These are phyloP conservation scores for Pogonomyrmex californicus DNA, from an alignment of 1,140 invertebrate genomes.

Conservation along the genomic window DNA sequence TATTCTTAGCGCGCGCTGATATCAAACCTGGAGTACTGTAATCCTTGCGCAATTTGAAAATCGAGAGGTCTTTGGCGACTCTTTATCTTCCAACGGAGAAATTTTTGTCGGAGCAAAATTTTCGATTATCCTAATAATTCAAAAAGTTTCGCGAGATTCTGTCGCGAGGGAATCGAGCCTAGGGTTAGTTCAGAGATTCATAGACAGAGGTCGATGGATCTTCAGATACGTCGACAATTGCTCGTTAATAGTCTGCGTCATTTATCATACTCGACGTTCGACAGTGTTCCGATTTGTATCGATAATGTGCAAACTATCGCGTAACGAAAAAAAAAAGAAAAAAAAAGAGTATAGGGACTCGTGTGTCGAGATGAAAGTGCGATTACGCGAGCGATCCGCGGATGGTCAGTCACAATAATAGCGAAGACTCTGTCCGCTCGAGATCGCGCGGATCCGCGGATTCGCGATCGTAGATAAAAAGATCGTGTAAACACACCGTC, in stretches of 20 bases:
- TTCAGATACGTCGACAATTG: constrained; percentile 10
- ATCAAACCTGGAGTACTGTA: constrained; percentile 15
- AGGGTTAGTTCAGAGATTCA: neutral
- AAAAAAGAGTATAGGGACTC: neutral
- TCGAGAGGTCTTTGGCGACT: neutral
- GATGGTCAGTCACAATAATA: neutral
- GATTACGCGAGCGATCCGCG: constrained; percentile 2
- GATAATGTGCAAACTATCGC: neutral
- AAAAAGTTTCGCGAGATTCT: neutral
- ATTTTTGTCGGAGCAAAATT: neutral
- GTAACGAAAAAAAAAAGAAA: neutral
- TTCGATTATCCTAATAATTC: neutral
- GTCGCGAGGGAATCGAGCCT: neutral
- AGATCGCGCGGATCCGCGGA: constrained; percentile 8
- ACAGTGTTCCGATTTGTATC: neutral
- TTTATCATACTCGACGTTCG: constrained; percentile 1
- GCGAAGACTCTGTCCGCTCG: neutral
- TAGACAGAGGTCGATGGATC: constrained; percentile 17
- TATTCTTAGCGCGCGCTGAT: neutral
- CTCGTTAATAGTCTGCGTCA: constrained; percentile 7
- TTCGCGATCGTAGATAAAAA: constrained; percentile 48
- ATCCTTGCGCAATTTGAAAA: constrained; percentile 9
- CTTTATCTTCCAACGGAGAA: neutral
- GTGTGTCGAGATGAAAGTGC: neutral
- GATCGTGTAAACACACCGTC: constrained; percentile 31